Conservation (phyloP, 2,797 vertebrate species). For the Anomalospiza imberbis region DNA sequence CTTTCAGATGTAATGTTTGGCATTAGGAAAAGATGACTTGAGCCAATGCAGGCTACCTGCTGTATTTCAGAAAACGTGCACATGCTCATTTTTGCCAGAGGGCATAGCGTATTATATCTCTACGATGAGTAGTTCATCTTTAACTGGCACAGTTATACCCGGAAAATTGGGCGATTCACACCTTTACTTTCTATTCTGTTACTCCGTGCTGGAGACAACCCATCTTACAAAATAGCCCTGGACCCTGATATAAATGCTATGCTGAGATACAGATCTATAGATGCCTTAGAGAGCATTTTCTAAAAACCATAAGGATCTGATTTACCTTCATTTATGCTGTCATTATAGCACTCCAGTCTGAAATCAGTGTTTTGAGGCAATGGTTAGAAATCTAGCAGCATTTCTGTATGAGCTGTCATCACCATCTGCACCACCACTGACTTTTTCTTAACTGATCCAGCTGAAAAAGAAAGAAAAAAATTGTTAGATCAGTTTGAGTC, state of each 20-base stretch:
- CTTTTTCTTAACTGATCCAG: background rate
- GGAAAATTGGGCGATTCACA: background rate
- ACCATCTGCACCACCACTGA: background rate
- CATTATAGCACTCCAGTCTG: background rate
- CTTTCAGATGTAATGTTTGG: background rate
- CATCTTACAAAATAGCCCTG: background rate
- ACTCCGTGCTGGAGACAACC: background rate
- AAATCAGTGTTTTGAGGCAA: background rate
- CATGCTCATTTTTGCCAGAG: background rate
- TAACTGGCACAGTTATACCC: background rate
- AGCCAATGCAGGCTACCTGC: background rate
- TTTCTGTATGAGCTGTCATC: conserved; percentile 25
- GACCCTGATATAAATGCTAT: background rate
- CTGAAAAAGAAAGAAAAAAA: background rate
- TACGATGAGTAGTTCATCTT: background rate
- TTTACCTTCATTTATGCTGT: conserved; percentile 23
- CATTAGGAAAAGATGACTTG: background rate
- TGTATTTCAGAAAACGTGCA: background rate
- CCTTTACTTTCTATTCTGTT: background rate
- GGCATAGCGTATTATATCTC: fast-evolving
- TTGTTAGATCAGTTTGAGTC: background rate
- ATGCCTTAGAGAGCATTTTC: background rate
- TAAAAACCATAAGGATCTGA: background rate
- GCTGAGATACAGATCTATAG: background rate
- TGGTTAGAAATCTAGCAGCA: background rate